Evolutionary conservation across 2,888 invertebrate species (phyloP), one percentile per base, ranked within the genome.

Genomic region (Callyntrura guangdongensis): DNA sequence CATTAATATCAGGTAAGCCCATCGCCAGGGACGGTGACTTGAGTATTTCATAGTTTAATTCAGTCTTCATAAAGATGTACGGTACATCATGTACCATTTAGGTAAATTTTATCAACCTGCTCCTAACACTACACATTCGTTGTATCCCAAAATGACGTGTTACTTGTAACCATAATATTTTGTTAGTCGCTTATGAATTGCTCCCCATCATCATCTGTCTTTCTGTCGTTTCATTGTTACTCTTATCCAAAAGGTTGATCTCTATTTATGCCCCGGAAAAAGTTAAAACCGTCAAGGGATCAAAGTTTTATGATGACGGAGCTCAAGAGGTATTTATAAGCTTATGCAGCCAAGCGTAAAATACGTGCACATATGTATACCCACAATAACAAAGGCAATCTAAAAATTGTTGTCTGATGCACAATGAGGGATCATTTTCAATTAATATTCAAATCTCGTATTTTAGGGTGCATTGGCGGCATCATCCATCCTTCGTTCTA

Each of bases 381-480:
- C 36, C 6, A 36, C 36, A 36, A 86, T 86, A 77, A 36, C 36
- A 86, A 85, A 59, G 25, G 64, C 67, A 59, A 81, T 86, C 20
- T 20, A 74, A 86, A 77, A 67, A 61, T 4, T 74, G 47, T 56
- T 77, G 67, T 67, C 64, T 77, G 17, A 81, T 81, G 53, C 64
- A 49, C 47, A 49, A 81, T 56, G 27, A 17, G 22, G 14, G 69
- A 87, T 87, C 87, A 56, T 69, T 87, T 67, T 67, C 53, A 64
- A 86, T 87, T 81, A 81, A 49, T 81, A 87, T 87, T 81, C 86
- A 49, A 56, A 69, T 81, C 87, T 87, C 56, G 81, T 53, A 61
- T 61, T 61, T 53, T 53, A 14, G 12, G 14, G 53, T 14, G 53
- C 53, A 53, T 36, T 36, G 36, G 53, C 53, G 14, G 67, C 25